Percentiles rank a stretch among this genome's conserved stretches.
Conservation (phyloP, 2,113 vertebrate species). For the Mormoops blainvillei region DNA sequence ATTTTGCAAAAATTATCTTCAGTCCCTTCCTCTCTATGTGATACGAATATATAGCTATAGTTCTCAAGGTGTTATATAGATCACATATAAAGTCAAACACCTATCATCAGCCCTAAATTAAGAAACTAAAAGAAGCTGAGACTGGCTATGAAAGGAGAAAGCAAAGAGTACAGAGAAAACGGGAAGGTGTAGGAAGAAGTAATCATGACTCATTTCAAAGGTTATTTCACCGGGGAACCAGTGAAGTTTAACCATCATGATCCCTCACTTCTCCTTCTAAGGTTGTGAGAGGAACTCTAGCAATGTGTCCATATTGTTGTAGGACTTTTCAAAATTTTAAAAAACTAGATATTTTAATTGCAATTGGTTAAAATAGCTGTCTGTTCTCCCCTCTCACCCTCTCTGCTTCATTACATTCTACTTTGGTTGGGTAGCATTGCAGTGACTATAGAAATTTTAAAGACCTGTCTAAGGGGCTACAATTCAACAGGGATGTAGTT, state of each 20-base stretch:
- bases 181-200: neutral
- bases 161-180: neutral
- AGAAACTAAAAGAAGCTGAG: neutral
- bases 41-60: neutral
- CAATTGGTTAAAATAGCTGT: neutral
- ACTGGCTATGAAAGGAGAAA: neutral
- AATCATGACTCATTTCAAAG: neutral
- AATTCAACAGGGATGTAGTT: neutral
- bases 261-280: neutral
- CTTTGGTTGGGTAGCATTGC: neutral
- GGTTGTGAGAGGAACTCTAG: neutral
- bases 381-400: neutral
- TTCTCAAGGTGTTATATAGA: neutral
- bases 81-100: neutral
- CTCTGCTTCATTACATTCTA: neutral
- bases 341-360: neutral
- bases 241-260: neutral
- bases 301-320: neutral
- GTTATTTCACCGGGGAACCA: neutral
- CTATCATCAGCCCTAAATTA: neutral
- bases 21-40: neutral
- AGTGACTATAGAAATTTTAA: neutral
- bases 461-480: neutral
- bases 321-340: neutral
- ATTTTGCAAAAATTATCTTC: neutral